Evolutionary conservation across 2,888 invertebrate genomes (phyloP), one percentile per base, ranked within the genome.

Genomic region (Lagria hirta): DNA sequence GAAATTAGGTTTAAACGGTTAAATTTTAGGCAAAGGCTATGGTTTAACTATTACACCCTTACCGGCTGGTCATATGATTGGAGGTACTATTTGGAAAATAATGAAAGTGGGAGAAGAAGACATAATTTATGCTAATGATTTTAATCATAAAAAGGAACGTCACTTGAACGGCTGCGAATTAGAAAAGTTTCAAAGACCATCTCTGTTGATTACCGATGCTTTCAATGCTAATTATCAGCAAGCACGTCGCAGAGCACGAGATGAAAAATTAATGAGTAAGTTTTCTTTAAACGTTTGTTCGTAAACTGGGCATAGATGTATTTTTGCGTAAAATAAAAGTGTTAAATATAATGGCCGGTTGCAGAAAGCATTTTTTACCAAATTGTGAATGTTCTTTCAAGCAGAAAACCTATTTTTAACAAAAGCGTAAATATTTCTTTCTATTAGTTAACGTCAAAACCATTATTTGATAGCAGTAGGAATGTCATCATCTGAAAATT

Each of bases 11-110:
- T n/a, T n/a, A n/a, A n/a, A n/a, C n/a, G n/a, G n/a, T 41, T 6
- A 11, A 14, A 26, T 30, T 33, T 64, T 68, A 88, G 90, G 93
- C 1, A 95, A 96, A 76, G 98, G 98, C 0, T 86, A 94, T 67
- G 98, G 98, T 0, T 80, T 99, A 14, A 90, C 94, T 6, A 88
- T 91, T 29, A 97, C 96, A 0, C 98, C 99, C 0, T 73, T 98
- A 11, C 93, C 96, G 4, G 98, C 97, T 1, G 92, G 99, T 1
- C 98, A 99, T 71, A 94, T 98, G 82, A 88, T 99, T 28, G 99
- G 99, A 1, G 98, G 99, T 8, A 95, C 98, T 0, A 90, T 99
- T 32, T 99, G 99, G 99, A 91, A 94, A 63, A 97, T 99, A 12
- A 88, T 94, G 16, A 98, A 98, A 65, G 90, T 95, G 16, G 97